A percentile compares a stretch with the other conserved stretches of the same genome.
Evolutionary conservation across 2,797 vertebrate species (phyloP).

Genomic region (Smutsia temminckii): DNA sequence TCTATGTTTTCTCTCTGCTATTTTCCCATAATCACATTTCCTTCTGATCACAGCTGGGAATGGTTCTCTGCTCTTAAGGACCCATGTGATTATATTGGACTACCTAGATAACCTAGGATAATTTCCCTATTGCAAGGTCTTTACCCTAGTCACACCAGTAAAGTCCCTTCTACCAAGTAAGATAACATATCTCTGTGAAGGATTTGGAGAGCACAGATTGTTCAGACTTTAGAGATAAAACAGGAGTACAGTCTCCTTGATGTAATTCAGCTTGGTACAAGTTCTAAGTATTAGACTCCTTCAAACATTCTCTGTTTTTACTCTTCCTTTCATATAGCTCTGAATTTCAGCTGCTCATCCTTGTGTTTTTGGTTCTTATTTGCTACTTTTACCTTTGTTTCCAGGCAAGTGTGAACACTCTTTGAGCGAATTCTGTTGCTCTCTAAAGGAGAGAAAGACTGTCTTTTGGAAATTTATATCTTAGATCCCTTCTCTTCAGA

Average conservation of each 20-base stretch:
- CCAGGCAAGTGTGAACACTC: neutral
- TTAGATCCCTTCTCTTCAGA: neutral
- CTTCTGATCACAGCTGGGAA: neutral
- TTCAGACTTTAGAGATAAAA: neutral
- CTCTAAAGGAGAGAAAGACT: neutral
- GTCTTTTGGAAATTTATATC: neutral
- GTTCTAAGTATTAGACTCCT: slow-evolving; percentile 6
- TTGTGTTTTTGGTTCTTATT: neutral
- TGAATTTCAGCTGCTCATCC: neutral
- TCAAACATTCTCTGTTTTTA: neutral
- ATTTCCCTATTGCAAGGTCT: neutral
- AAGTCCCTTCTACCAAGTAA: neutral
- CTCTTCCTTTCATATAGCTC: neutral
- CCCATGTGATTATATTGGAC: neutral
- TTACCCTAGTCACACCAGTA: neutral
- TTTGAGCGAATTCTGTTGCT: neutral
- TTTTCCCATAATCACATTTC: neutral
- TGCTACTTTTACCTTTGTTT: neutral
- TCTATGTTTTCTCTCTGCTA: neutral
- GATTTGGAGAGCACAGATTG: neutral
- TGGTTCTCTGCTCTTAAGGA: neutral
- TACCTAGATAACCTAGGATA: neutral
- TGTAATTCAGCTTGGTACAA: neutral
- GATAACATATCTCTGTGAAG: neutral
- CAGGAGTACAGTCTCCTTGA: neutral